These are phyloP conservation scores for Strigamia transsilvanica DNA, from an alignment of 2,888 invertebrate species.

Conservation along the genomic window DNA sequence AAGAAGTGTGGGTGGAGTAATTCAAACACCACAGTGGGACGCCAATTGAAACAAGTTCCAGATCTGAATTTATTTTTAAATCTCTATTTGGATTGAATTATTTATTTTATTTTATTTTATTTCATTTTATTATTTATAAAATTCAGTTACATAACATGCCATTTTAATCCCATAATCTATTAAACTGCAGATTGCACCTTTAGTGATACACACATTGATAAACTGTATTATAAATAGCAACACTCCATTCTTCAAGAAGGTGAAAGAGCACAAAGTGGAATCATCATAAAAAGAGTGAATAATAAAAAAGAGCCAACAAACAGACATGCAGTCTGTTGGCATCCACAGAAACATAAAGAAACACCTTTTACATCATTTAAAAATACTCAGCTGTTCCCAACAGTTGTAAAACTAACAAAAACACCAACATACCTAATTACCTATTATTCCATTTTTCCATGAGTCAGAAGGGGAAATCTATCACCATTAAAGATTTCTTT, in stretches of 20 bases:
- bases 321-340: not conserved
- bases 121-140: not conserved
- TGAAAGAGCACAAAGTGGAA: not conserved
- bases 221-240: constrained; percentile 31
- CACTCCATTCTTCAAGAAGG: constrained; percentile 35
- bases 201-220: constrained; percentile 22
- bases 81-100: too few relatives aligned
- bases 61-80: not conserved
- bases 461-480: not conserved
- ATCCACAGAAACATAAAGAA: not conserved
- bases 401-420: not conserved
- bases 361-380: not conserved
- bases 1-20: not conserved
- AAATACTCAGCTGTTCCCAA: not conserved
- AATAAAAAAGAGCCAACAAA: not conserved
- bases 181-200: constrained; percentile 13
- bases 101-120: not conserved
- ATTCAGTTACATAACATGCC: not conserved
- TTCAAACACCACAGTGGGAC: not conserved
- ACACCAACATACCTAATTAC: not conserved
- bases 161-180: constrained; percentile 23
- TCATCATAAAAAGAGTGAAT: not conserved
- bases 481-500: too few relatives aligned
- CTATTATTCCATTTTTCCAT: not conserved
- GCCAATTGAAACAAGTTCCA: not conserved